phyloP scores from a whole-genome alignment of 1,140 invertebrate species.

The Nasonia giraulti region DNA sequence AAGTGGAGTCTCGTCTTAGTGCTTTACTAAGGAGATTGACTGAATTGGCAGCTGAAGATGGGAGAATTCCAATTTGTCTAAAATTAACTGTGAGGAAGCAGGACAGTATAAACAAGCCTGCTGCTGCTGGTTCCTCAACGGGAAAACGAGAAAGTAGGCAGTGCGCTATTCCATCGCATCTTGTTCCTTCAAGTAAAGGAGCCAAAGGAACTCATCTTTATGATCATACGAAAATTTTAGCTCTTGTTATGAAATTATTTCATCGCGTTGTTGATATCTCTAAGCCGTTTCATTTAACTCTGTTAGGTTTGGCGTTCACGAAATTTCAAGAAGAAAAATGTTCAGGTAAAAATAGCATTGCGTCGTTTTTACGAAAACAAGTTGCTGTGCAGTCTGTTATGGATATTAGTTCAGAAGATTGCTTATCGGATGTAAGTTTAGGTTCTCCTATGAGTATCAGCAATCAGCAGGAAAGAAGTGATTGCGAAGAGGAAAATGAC shows the following conservation, averaged over 20 bases:
- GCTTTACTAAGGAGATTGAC: constrained; percentile 81
- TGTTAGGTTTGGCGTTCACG: constrained; percentile 85
- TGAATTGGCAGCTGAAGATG: constrained; percentile 83
- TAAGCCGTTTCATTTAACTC: constrained; percentile 85
- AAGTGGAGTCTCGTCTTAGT: constrained; percentile 81
- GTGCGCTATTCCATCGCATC: constrained; percentile 79
- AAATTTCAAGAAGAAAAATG: constrained; percentile 82
- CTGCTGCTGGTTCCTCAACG: constrained; percentile 61
- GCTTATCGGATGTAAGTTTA: constrained; percentile 59
- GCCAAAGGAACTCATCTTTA: constrained; percentile 64
- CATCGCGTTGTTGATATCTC: constrained; percentile 82
- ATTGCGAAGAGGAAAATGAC: constrained; percentile 65
- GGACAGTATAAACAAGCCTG: constrained; percentile 73
- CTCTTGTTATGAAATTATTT: constrained; percentile 84
- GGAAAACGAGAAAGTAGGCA: constrained; percentile 84
- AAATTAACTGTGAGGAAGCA: constrained; percentile 83
- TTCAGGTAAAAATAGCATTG: constrained; percentile 78
- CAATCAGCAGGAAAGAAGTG: constrained; percentile 59
- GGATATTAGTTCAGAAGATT: constrained; percentile 68
- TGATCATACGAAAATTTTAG: constrained; percentile 80
- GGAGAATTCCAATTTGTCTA: constrained; percentile 82
- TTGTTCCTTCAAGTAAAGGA: constrained; percentile 76
- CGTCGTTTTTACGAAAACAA: constrained; percentile 81
- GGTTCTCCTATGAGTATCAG: constrained; percentile 68
- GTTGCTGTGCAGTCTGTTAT: constrained; percentile 83